Evolutionary conservation across 2,888 invertebrate genomes (phyloP).

Genomic region (Phytoseiulus persimilis): DNA sequence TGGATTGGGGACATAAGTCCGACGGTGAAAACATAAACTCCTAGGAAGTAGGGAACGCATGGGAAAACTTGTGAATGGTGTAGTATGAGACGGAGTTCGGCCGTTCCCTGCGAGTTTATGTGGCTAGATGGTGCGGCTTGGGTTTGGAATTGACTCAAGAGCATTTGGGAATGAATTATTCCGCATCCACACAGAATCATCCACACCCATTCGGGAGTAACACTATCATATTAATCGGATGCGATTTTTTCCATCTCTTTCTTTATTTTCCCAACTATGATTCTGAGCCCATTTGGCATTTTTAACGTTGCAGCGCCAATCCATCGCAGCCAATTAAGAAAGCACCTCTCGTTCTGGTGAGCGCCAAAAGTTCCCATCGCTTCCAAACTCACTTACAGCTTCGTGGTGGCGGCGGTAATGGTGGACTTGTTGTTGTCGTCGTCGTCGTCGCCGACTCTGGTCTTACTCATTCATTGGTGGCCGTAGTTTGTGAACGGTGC

Average conservation of each 20-base stretch:
- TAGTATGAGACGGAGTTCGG: too few relatives aligned
- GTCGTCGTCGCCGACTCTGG: background rate
- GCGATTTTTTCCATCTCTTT: background rate
- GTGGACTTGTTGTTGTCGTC: background rate
- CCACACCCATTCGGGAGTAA: background rate
- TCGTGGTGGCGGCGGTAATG: background rate
- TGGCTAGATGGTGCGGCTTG: too few relatives aligned
- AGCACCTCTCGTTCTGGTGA: background rate
- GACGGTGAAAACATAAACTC: too few relatives aligned
- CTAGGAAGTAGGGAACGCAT: too few relatives aligned
- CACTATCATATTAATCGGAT: background rate
- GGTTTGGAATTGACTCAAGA: background rate
- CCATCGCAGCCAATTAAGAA: background rate
- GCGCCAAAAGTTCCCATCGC: background rate
- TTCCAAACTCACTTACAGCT: background rate
- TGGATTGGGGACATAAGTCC: too few relatives aligned
- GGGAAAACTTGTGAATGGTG: too few relatives aligned
- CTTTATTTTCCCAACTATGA: background rate
- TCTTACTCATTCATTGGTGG: background rate
- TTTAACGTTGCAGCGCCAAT: background rate
- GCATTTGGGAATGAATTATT: background rate
- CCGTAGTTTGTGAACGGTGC: background rate
- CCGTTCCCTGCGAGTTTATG: too few relatives aligned
- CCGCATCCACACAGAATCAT: background rate
- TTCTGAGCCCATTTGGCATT: background rate